These are phyloP conservation scores for Nemapogon koenigi DNA, from an alignment of 2,888 invertebrate species.

Conservation along the genomic window DNA sequence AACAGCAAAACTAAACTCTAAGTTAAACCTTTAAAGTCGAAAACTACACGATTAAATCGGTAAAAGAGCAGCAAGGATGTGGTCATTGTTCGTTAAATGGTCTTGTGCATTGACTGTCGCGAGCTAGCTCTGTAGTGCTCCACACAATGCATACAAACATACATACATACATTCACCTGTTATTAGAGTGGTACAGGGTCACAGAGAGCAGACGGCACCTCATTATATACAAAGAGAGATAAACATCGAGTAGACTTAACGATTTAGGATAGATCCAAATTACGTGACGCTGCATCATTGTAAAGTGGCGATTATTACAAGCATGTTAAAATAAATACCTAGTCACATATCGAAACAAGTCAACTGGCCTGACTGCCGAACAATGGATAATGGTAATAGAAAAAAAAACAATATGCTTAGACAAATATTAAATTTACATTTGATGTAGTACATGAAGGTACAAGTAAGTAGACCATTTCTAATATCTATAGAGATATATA, in stretches of 20 bases:
- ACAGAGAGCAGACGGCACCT: constrained; percentile 37
- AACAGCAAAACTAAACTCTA: constrained; percentile 24
- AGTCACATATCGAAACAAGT: no score
- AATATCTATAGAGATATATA: no score
- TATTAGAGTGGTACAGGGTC: constrained; percentile 57
- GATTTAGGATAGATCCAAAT: constrained; percentile 48
- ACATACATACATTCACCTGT: constrained; percentile 63
- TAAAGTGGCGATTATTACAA: no score
- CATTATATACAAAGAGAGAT: constrained; percentile 57
- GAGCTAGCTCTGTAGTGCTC: constrained; percentile 41
- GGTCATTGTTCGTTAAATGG: constrained; percentile 65
- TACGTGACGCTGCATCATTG: constrained; percentile 30
- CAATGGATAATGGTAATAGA: no score
- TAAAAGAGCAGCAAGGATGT: constrained; percentile 42
- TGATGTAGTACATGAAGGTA: no score
- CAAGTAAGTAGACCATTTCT: no score
- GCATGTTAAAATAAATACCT: no score
- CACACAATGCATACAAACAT: constrained; percentile 46
- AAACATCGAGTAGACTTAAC: constrained; percentile 39
- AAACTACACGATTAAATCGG: not conserved
- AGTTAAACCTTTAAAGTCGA: not conserved
- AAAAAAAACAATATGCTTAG: no score
- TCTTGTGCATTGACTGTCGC: constrained; percentile 62
- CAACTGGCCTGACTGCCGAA: no score
- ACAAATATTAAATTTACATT: no score